Evolutionary conservation across 2,797 vertebrate genomes (phyloP), one percentile per base, ranked within the genome.

Genomic region (Margarornis squamiger): DNA sequence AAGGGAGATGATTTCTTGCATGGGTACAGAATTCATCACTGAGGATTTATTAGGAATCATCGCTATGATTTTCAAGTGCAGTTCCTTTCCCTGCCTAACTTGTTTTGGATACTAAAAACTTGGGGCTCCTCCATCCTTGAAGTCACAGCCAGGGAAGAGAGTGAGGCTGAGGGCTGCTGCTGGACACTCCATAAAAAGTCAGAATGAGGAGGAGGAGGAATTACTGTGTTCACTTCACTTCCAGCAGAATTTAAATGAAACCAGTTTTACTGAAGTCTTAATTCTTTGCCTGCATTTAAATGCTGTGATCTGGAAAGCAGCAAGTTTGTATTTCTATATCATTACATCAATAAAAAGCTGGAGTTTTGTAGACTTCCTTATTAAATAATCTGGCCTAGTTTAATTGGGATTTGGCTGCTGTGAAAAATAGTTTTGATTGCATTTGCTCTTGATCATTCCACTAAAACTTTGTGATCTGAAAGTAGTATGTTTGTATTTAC

Each of bases 401-500:
- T 88, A 92, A 87, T 62, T 91, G 88, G 70, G 84, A 81, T 67
- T 67, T 68, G 79, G 55, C 62, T 93, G 70, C 48, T 83, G 85
- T 73, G 72, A 81, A 86, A 91, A 81, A 88, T 48, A 55, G 46
- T 30, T 91, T 75, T 84, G 54, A 94, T 79, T 89, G 91, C 29
- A 7, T 90, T 88, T 92, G 46, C 61, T 85, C 78, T 89, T 93
- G 85, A 93, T 93, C 16, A 30, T 96, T 67, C 62, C 39, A 58
- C 83, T 86, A 94, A 88, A 95, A 93, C 46, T 86, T 82, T 90
- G 78, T 90, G 77, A 94, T 88, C 67, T 89, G 88, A 66, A 76
- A 85, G 74, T 43, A 89, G 52, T 36, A 21, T 65, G 86, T 88
- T 95, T 95, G 66, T 95, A 59, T 95, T 96, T 90, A 88, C 87